Percentiles rank a stretch among this genome's conserved stretches.
These are phyloP conservation scores for Mormyrus hasselquistii DNA, from an alignment of 2,797 vertebrate genomes.

Conservation along the genomic window DNA sequence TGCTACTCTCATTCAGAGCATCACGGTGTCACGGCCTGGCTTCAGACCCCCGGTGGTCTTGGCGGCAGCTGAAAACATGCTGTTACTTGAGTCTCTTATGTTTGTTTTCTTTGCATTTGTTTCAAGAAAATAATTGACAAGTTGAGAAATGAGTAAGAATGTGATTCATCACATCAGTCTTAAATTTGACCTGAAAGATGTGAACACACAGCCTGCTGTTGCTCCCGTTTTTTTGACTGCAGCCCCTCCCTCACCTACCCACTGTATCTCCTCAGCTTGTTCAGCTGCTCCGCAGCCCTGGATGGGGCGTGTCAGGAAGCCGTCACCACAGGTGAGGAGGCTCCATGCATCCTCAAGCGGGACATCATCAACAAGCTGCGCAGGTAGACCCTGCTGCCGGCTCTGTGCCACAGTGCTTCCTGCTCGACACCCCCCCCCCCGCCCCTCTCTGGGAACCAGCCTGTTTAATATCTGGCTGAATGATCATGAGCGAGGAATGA, in stretches of 20 bases:
- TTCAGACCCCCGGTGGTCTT: background rate
- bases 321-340: slow-evolving; percentile 45
- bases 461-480: background rate
- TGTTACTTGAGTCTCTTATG: background rate
- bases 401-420: background rate
- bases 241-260: background rate
- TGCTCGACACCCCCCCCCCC: background rate
- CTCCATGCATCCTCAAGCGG: slow-evolving; percentile 56
- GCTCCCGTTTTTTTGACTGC: background rate
- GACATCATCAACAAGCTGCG: slow-evolving; percentile 68
- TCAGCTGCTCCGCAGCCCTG: slow-evolving; percentile 61
- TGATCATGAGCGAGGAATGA: background rate
- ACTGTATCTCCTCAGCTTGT: slow-evolving; percentile 57
- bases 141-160: background rate
- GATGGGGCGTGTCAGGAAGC: slow-evolving; percentile 55
- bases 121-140: background rate
- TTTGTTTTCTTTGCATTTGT: background rate
- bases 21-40: background rate
- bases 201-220: background rate
- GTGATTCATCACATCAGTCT: background rate
- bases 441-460: background rate
- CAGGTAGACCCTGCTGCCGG: slow-evolving; percentile 47
- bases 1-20: background rate
- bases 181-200: background rate
- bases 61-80: background rate